phyloP scores from a whole-genome alignment of 2,797 vertebrate genomes.

The Eulemur mongoz region DNA sequence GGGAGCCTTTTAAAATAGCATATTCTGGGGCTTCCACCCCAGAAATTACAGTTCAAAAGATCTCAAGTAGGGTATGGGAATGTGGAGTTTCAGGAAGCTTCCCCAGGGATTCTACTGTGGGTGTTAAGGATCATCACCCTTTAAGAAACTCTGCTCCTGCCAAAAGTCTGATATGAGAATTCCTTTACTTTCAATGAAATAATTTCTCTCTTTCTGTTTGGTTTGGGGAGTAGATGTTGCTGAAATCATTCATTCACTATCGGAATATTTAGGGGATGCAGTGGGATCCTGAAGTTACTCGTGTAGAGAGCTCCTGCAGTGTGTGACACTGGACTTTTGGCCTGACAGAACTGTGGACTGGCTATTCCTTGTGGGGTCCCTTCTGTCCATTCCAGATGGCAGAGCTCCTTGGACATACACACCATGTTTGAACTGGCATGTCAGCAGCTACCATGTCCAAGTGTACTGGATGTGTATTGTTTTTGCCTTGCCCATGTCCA shows the following conservation, averaged over 20 bases:
- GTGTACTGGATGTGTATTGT: background rate
- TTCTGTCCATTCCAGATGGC: background rate
- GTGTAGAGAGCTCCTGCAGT: background rate
- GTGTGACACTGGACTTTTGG: background rate
- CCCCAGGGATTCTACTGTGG: background rate
- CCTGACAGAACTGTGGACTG: background rate
- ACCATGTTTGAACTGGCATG: background rate
- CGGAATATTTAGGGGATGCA: background rate
- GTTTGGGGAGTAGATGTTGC: background rate
- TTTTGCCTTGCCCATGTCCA: background rate
- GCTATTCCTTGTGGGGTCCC: background rate
- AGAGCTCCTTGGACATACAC: background rate
- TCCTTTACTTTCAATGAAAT: background rate
- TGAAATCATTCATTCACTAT: background rate
- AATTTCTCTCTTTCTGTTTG: background rate
- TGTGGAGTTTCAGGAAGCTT: background rate
- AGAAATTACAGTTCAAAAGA: background rate
- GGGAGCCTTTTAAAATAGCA: background rate
- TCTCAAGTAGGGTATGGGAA: background rate
- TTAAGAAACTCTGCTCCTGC: background rate
- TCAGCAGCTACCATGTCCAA: background rate
- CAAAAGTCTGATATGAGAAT: background rate
- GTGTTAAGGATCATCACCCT: background rate
- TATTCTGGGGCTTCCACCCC: background rate
- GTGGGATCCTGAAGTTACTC: background rate